These are phyloP conservation scores for Camponotus vicinus DNA, from an alignment of 1,140 invertebrate genomes.

Conservation along the genomic window DNA sequence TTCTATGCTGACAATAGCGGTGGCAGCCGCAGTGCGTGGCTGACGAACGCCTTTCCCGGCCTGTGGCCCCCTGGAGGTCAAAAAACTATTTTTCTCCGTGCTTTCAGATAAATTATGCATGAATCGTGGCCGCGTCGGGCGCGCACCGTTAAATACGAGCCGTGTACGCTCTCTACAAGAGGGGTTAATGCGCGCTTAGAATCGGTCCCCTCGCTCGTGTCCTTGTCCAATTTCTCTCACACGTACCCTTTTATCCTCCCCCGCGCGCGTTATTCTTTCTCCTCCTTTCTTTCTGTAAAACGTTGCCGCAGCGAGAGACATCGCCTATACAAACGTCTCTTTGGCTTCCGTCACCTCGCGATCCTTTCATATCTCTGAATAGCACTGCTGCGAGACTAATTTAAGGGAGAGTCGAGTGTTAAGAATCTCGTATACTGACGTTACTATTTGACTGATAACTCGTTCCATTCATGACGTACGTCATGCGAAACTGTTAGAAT, in stretches of 20 bases:
- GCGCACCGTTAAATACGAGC: slow-evolving; percentile 62
- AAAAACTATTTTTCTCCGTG: slow-evolving; percentile 66
- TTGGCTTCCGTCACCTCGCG: slow-evolving; percentile 18
- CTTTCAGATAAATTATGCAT: slow-evolving; percentile 68
- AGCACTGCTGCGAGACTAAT: slow-evolving; percentile 39
- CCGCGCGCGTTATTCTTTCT: slow-evolving; percentile 10
- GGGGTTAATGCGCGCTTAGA: not conserved
- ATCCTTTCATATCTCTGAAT: slow-evolving; percentile 57
- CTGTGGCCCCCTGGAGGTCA: slow-evolving; percentile 49
- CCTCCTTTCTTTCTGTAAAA: not conserved
- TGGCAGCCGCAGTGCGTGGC: slow-evolving; percentile 39
- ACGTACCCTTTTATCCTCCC: slow-evolving; percentile 7
- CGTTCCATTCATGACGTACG: slow-evolving; percentile 2
- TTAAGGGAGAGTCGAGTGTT: slow-evolving; percentile 43
- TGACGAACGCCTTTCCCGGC: slow-evolving; percentile 54
- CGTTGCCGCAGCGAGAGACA: slow-evolving; percentile 11
- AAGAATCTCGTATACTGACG: slow-evolving; percentile 32
- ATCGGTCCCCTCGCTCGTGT: not conserved
- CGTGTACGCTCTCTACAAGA: not conserved
- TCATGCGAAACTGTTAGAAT: slow-evolving; percentile 4
- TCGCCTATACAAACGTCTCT: slow-evolving; percentile 37
- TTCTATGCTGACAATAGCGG: slow-evolving; percentile 49
- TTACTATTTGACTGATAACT: slow-evolving; percentile 37
- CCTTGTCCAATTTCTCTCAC: slow-evolving; percentile 50
- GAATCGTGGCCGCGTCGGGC: slow-evolving; percentile 45